A percentile compares a stretch with the other conserved stretches of the same genome.
Evolutionary conservation across 2,797 vertebrate genomes (phyloP).

Genomic region (Centroberyx gerrardi): DNA sequence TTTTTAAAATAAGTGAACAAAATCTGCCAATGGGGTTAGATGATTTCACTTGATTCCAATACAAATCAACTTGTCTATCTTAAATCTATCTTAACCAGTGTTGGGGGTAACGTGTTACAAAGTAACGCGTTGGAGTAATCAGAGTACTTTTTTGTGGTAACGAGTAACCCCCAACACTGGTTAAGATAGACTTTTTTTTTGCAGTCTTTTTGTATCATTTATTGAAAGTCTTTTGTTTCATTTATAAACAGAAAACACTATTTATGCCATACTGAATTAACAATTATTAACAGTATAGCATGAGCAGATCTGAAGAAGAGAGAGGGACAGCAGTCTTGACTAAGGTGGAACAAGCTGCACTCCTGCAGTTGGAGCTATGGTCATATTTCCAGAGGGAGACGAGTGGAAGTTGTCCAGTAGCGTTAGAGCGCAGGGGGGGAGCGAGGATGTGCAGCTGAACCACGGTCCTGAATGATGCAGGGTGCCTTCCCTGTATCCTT

Average conservation of each 20-base stretch:
- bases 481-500: not conserved
- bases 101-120: no score
- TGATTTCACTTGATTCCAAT: no score
- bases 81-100: no score
- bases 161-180: no score
- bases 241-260: slow-evolving; percentile 27
- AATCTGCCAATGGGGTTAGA: no score
- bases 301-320: slow-evolving; percentile 54
- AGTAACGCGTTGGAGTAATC: no score
- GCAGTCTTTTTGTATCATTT: not conserved
- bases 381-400: slow-evolving; percentile 50
- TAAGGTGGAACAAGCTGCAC: slow-evolving; percentile 58
- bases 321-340: slow-evolving; percentile 30
- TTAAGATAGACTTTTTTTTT: no score
- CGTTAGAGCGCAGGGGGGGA: slow-evolving; percentile 5
- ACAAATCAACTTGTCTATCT: no score
- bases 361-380: slow-evolving; percentile 48
- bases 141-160: no score
- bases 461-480: not conserved
- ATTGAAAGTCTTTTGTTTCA: slow-evolving; percentile 2
- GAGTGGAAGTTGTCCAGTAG: slow-evolving; percentile 37
- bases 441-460: not conserved
- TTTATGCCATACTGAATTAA: slow-evolving; percentile 11
- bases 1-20: no score
- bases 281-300: slow-evolving; percentile 21